These are phyloP conservation scores for Pantherophis guttatus DNA, from an alignment of 2,113 vertebrate species.

Conservation along the genomic window DNA sequence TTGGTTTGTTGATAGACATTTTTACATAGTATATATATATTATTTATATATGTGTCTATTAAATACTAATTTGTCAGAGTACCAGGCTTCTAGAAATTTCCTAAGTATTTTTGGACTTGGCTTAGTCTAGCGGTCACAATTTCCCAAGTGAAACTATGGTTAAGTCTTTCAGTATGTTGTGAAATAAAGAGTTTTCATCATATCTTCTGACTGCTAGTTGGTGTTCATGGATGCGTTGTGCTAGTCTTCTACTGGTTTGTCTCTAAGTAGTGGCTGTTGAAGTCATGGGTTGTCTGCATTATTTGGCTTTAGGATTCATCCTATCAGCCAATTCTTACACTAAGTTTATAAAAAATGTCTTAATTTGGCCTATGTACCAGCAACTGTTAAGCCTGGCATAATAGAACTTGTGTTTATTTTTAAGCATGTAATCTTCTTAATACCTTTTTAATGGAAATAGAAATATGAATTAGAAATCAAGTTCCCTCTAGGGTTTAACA, in stretches of 20 bases:
- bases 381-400: neutral
- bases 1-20: neutral
- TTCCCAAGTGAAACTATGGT: neutral
- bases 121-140: neutral
- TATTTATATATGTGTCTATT: neutral
- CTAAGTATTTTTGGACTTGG: neutral
- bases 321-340: neutral
- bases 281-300: slow-evolving; percentile 4
- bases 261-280: neutral
- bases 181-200: neutral
- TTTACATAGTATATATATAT: neutral
- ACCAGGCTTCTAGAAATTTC: neutral
- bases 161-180: neutral
- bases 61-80: neutral
- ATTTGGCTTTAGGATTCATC: slow-evolving; percentile 11
- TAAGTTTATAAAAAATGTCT: neutral
- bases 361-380: neutral
- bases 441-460: slow-evolving; percentile 26
- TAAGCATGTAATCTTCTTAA: slow-evolving; percentile 12
- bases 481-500: neutral
- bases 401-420: neutral
- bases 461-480: slow-evolving; percentile 13
- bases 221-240: neutral
- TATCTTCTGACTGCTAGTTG: neutral
- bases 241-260: neutral